phyloP scores from a whole-genome alignment of 2,888 invertebrate genomes.

The Andrena hattorfiana region DNA sequence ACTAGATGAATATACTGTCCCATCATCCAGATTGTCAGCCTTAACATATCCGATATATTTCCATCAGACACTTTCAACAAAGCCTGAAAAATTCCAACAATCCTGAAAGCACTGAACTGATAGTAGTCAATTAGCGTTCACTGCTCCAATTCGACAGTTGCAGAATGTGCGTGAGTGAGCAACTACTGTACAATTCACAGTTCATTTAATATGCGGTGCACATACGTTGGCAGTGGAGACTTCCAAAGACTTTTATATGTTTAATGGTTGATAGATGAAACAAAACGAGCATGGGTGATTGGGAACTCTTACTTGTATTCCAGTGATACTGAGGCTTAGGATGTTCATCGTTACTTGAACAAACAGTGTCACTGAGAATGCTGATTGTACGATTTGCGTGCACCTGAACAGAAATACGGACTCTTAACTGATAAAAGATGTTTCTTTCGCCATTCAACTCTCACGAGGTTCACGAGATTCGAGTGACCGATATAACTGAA shows the following conservation, averaged over 20 bases:
- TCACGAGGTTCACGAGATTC: too few species aligned
- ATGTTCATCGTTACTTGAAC: background rate
- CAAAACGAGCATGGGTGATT: background rate
- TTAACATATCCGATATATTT: background rate
- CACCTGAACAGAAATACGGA: background rate
- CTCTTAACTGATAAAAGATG: background rate
- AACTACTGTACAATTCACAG: background rate
- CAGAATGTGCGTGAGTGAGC: too few species aligned
- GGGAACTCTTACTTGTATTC: background rate
- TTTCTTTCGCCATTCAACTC: too few species aligned
- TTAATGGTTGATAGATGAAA: background rate
- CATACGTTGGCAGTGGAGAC: too few species aligned
- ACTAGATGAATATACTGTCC: background rate
- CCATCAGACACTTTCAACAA: background rate
- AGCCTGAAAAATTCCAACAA: background rate
- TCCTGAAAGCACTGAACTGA: too few species aligned
- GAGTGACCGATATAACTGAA: too few species aligned
- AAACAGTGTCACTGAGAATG: background rate
- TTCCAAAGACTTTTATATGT: background rate
- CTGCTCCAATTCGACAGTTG: too few species aligned
- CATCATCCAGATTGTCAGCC: background rate
- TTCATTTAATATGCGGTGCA: background rate
- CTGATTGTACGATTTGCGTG: background rate
- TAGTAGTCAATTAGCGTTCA: too few species aligned
- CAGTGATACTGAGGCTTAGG: background rate